These are phyloP conservation scores for Dromiciops gliroides DNA, from an alignment of 2,113 vertebrate genomes.

Conservation along the genomic window DNA sequence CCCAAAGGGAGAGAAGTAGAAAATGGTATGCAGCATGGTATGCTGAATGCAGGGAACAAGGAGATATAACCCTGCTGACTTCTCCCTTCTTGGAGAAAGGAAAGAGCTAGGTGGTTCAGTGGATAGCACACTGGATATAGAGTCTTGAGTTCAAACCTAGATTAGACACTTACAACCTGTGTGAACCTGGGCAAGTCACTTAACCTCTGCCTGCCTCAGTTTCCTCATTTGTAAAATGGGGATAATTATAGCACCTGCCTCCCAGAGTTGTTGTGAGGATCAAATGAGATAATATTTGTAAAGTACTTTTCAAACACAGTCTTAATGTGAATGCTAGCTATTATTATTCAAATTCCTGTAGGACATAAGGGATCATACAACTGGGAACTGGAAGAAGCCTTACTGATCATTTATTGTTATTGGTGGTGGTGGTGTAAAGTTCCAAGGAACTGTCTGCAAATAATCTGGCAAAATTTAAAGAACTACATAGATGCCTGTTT, in stretches of 20 bases:
- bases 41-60: not conserved
- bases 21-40: not conserved
- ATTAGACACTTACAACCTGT: not conserved
- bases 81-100: not conserved
- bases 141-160: not conserved
- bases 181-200: not conserved
- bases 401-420: not conserved
- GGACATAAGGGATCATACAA: not conserved
- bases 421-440: too few species aligned
- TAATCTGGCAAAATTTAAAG: not conserved
- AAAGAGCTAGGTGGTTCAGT: not conserved
- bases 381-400: not conserved
- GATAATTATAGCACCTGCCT: not conserved
- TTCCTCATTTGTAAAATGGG: not conserved
- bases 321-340: not conserved
- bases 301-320: not conserved
- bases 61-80: not conserved
- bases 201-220: not conserved
- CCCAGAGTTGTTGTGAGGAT: not conserved
- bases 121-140: not conserved
- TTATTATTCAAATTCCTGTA: not conserved
- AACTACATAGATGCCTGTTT: not conserved
- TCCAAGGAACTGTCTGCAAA: not conserved
- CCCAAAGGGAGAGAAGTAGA: not conserved
- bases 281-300: not conserved